These are phyloP conservation scores for Temnothorax nylanderi DNA, from an alignment of 1,140 invertebrate genomes.

Conservation along the genomic window DNA sequence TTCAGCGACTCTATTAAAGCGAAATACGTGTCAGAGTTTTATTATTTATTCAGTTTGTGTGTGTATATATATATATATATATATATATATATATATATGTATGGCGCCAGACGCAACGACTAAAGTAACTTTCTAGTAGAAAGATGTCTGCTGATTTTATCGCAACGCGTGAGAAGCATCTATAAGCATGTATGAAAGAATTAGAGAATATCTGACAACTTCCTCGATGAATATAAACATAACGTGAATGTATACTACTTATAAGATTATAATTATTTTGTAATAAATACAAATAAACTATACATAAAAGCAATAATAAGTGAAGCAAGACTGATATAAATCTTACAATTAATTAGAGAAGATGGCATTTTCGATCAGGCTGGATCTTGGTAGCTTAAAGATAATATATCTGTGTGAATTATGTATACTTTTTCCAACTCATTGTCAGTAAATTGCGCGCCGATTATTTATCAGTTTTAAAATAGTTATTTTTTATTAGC, in stretches of 20 bases:
- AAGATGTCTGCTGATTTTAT: background rate
- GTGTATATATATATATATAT: background rate
- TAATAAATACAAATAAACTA: background rate
- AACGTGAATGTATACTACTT: background rate
- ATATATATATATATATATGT: background rate
- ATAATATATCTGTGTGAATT: too few relatives aligned
- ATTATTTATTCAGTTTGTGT: slow-evolving; percentile 43
- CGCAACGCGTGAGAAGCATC: background rate
- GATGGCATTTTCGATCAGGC: too few relatives aligned
- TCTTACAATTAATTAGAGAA: too few relatives aligned
- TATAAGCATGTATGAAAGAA: background rate
- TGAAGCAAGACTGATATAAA: too few relatives aligned
- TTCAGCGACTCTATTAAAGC: slow-evolving; percentile 37
- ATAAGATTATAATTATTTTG: background rate
- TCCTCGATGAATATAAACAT: background rate
- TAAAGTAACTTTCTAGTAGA: background rate
- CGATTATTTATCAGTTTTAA: too few relatives aligned
- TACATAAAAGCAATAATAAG: too few relatives aligned
- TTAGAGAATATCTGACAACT: background rate
- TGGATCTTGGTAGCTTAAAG: too few relatives aligned
- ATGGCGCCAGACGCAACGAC: background rate
- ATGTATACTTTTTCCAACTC: too few relatives aligned
- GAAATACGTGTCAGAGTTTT: slow-evolving; percentile 20
- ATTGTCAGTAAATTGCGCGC: too few relatives aligned
- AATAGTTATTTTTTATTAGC: too few relatives aligned